phyloP scores from a whole-genome alignment of 2,797 vertebrate genomes.

The Anguilla pacifica region DNA sequence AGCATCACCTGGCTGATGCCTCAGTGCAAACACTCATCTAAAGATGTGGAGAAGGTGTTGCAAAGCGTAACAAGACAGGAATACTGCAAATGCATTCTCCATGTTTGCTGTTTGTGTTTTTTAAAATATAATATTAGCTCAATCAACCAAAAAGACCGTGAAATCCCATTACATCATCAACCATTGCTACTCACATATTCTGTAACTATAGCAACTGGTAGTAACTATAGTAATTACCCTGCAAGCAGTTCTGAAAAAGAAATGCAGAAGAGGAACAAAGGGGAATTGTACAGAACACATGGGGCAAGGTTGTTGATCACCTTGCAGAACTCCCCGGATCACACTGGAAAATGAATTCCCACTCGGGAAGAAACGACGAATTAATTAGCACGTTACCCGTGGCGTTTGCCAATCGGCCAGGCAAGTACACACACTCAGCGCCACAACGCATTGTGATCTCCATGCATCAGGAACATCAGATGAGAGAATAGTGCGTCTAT shows the following conservation, averaged over 20 bases:
- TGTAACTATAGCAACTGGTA: conserved; percentile 3
- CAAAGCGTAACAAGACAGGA: neutral
- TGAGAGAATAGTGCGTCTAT: conserved; percentile 1
- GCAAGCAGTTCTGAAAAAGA: neutral
- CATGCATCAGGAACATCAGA: neutral
- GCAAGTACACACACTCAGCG: neutral
- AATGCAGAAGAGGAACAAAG: neutral
- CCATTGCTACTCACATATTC: neutral
- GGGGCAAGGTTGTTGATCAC: neutral
- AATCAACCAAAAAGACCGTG: neutral
- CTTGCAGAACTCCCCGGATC: neutral
- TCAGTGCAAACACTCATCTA: neutral
- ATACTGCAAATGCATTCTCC: neutral
- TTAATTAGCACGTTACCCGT: neutral
- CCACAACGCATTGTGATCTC: neutral
- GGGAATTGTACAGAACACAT: neutral
- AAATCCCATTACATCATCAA: neutral
- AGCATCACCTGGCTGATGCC: neutral
- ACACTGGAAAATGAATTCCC: neutral
- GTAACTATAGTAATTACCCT: conserved; percentile 7
- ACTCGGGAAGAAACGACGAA: neutral
- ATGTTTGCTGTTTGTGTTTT: neutral
- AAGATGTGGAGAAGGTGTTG: neutral
- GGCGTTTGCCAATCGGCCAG: neutral
- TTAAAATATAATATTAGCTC: neutral